Conservation (phyloP, 2,797 vertebrate genomes). For the Lithobates sylvaticus region DNA sequence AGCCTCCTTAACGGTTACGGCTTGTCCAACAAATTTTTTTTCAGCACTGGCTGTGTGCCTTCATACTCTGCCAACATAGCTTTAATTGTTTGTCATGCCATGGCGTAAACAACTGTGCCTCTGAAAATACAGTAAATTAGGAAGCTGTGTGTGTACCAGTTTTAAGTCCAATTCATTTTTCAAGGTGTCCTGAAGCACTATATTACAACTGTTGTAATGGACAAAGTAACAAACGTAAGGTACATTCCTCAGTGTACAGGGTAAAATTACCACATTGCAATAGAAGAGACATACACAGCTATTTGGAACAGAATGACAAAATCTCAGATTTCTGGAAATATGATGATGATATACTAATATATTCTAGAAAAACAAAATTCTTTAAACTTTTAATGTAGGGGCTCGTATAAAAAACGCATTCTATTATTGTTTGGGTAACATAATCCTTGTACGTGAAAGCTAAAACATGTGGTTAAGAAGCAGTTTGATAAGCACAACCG, state of each 20-base stretch:
- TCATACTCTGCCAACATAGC: too few species aligned
- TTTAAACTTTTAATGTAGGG: neutral
- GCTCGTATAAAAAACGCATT: neutral
- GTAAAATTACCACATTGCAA: neutral
- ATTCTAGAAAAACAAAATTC: neutral
- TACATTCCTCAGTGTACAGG: neutral
- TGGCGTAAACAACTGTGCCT: too few species aligned
- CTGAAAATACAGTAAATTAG: too few species aligned
- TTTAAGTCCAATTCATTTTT: too few species aligned
- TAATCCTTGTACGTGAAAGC: neutral
- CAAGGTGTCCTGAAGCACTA: neutral
- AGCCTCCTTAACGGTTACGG: too few species aligned
- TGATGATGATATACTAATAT: neutral
- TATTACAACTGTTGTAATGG: too few species aligned
- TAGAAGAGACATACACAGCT: neutral
- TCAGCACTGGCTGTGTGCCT: too few species aligned
- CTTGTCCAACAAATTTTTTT: too few species aligned
- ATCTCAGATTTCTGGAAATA: neutral
- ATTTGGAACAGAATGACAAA: neutral
- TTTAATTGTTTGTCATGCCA: too few species aligned
- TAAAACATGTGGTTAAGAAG: neutral
- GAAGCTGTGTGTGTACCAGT: too few species aligned
- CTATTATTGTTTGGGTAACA: neutral
- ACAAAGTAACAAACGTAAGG: neutral
- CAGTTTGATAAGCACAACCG: neutral